Evolutionary conservation across 2,113 vertebrate genomes (phyloP).

Genomic region (Lepus timidus): DNA sequence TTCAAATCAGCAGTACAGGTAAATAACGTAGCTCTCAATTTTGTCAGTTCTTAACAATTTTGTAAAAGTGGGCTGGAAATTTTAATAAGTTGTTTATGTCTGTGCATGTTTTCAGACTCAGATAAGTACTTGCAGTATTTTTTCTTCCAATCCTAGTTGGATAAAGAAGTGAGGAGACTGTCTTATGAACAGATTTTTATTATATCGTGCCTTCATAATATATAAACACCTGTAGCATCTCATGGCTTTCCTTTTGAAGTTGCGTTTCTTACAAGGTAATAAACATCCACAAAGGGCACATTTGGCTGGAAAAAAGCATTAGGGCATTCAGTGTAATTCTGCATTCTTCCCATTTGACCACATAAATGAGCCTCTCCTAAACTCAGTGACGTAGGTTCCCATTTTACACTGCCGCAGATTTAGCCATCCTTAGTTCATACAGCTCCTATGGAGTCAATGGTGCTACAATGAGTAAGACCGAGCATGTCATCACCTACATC

Average conservation of each 20-base stretch:
- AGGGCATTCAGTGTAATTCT: not conserved
- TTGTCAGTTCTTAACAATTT: constrained; percentile 29
- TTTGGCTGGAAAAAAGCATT: not conserved
- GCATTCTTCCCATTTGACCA: not conserved
- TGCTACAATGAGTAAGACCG: not conserved
- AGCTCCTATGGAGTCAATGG: not conserved
- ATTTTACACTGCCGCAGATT: not conserved
- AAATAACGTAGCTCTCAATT: constrained; percentile 22
- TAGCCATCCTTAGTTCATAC: not conserved
- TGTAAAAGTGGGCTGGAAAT: not conserved
- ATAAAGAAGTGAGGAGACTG: not conserved
- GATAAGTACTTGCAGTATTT: constrained; percentile 27
- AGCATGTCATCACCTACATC: not conserved
- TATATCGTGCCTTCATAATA: not conserved
- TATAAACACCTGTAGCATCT: not conserved
- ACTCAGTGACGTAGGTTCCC: not conserved
- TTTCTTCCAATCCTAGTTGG: not conserved
- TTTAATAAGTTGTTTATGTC: not conserved
- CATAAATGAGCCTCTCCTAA: not conserved
- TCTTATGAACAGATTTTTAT: not conserved
- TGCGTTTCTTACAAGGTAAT: constrained; percentile 26
- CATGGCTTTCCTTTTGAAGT: not conserved
- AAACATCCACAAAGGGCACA: not conserved
- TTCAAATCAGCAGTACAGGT: constrained; percentile 52
- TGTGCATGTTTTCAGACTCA: not conserved